Conservation (phyloP, 2,888 invertebrate species). For the Andricus quercusramuli region DNA sequence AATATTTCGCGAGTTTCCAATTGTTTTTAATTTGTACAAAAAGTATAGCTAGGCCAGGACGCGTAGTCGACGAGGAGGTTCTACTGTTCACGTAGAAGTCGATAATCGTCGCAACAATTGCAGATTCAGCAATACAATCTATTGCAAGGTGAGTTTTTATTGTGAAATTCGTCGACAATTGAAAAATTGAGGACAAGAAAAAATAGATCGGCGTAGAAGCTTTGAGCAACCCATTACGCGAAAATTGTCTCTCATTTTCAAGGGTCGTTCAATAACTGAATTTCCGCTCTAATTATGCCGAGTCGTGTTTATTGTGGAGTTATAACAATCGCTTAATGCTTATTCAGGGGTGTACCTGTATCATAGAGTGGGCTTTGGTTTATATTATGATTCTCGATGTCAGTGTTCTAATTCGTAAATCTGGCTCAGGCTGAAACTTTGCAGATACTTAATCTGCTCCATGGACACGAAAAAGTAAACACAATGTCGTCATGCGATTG, state of each 20-base stretch:
- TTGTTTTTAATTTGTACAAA: slow-evolving; percentile 51
- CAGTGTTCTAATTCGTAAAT: slow-evolving; percentile 2
- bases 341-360: neutral
- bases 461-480: neutral
- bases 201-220: slow-evolving; percentile 24
- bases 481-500: neutral
- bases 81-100: slow-evolving; percentile 16
- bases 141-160: slow-evolving; percentile 3
- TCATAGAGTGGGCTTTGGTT: neutral
- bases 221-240: slow-evolving; percentile 12
- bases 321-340: neutral
- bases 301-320: neutral
- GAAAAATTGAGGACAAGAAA: slow-evolving; percentile 2
- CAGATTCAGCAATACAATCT: neutral
- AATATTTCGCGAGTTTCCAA: slow-evolving; percentile 53
- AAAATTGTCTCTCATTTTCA: neutral
- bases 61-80: neutral
- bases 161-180: neutral
- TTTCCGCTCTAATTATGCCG: neutral
- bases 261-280: neutral
- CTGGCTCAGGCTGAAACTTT: neutral
- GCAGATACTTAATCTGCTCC: neutral
- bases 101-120: slow-evolving; percentile 6
- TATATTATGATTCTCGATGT: neutral
- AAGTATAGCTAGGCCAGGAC: slow-evolving; percentile 50